Percentiles rank a stretch among this genome's conserved stretches.
These are phyloP conservation scores for Parazoanthus darwini DNA, from an alignment of 92 coral and sea anemone species.

Conservation along the genomic window DNA sequence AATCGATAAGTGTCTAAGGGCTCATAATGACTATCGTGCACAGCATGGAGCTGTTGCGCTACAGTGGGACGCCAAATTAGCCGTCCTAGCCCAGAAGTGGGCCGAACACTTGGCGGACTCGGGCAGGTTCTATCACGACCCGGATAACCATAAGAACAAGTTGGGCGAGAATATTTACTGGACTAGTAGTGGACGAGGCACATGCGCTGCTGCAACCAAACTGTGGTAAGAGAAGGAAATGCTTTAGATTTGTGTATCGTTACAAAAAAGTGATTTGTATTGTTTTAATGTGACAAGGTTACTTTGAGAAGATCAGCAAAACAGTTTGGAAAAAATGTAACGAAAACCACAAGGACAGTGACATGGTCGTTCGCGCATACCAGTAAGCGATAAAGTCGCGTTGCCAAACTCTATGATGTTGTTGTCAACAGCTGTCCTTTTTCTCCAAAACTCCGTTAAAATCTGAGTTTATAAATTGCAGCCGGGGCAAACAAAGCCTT, in stretches of 20 bases:
- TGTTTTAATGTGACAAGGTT: not conserved
- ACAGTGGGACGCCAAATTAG: not conserved
- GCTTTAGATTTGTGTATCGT: not conserved
- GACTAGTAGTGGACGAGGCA: constrained; percentile 11
- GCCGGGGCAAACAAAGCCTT: no score
- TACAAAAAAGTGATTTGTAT: not conserved
- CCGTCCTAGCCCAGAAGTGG: constrained; percentile 20
- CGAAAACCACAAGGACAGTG: no score
- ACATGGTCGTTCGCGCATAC: no score
- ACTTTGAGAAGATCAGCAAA: no score
- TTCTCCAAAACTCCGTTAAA: no score
- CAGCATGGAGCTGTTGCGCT: not conserved
- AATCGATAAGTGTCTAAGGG: constrained; percentile 11
- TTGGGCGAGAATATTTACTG: constrained; percentile 27
- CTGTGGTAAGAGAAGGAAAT: constrained; percentile 1
- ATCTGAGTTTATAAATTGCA: no score
- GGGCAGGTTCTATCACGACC: constrained; percentile 14
- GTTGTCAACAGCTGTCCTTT: no score
- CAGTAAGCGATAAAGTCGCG: no score
- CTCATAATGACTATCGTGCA: constrained; percentile 1
- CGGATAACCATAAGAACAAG: constrained; percentile 3
- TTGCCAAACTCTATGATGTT: no score
- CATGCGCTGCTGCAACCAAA: constrained; percentile 15
- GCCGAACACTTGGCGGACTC: constrained; percentile 21
- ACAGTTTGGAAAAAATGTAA: no score